Conservation (phyloP, 2,888 invertebrate species). For the Penaeus monodon region DNA sequence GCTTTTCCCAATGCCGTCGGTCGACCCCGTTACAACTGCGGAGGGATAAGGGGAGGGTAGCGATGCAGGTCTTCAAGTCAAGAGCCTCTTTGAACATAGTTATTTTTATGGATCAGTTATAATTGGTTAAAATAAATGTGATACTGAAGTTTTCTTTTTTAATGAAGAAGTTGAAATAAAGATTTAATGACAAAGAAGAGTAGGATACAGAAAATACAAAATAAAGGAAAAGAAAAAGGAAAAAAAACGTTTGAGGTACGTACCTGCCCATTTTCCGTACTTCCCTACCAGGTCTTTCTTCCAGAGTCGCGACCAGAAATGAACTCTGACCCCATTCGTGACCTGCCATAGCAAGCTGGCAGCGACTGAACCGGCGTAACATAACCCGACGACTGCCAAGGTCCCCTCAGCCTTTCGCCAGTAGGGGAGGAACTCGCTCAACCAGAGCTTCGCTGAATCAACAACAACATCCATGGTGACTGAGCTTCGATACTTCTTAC, state of each 20-base stretch:
- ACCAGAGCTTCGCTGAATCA: background rate
- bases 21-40: conserved; percentile 68
- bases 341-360: conserved; percentile 26
- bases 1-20: conserved; percentile 69
- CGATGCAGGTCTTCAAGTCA: background rate
- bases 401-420: background rate
- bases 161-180: too few species aligned
- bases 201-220: background rate
- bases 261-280: conserved; percentile 57
- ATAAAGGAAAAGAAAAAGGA: too few species aligned
- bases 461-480: background rate
- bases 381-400: background rate
- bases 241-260: background rate
- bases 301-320: conserved; percentile 47
- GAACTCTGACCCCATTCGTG: conserved; percentile 21
- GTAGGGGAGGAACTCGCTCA: background rate
- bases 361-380: background rate
- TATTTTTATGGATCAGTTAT: background rate
- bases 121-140: too few species aligned
- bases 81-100: background rate
- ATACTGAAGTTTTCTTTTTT: too few species aligned
- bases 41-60: background rate
- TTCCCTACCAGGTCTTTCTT: conserved; percentile 33
- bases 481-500: too few species aligned
- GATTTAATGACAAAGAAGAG: too few species aligned